phyloP scores from a whole-genome alignment of 2,797 vertebrate genomes.

The Chaetodon trifasciatus region DNA sequence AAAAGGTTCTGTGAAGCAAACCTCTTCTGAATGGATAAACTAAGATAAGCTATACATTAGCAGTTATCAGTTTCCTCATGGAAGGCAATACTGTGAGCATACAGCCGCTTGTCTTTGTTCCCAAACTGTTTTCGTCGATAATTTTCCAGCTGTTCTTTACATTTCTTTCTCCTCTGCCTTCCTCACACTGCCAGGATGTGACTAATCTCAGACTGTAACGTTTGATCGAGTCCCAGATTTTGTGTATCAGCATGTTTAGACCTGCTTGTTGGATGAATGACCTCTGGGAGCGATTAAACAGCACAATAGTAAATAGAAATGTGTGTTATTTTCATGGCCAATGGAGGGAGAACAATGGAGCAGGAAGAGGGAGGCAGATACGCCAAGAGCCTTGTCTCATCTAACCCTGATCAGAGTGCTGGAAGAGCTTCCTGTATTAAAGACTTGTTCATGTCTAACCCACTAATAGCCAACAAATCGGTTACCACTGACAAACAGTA shows the following conservation, averaged over 20 bases:
- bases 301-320: constrained; percentile 48
- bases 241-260: constrained; percentile 35
- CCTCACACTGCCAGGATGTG: neutral
- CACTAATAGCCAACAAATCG: neutral
- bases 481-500: neutral
- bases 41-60: neutral
- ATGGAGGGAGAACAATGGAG: constrained; percentile 62
- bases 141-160: neutral
- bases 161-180: neutral
- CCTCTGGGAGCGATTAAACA: constrained; percentile 42
- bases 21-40: neutral
- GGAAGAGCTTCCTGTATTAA: constrained; percentile 21
- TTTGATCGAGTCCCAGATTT: constrained; percentile 27
- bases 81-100: neutral
- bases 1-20: constrained; percentile 3
- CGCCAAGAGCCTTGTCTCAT: constrained; percentile 5
- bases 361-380: constrained; percentile 55
- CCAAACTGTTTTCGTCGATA: neutral
- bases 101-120: neutral
- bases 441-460: neutral
- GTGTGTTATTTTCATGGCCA: constrained; percentile 40
- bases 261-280: constrained; percentile 26
- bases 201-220: neutral
- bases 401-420: constrained; percentile 20
- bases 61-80: neutral